Evolutionary conservation across 1,140 invertebrate genomes (phyloP), one percentile per base, ranked within the genome.

Genomic region (Ericerus pela): DNA sequence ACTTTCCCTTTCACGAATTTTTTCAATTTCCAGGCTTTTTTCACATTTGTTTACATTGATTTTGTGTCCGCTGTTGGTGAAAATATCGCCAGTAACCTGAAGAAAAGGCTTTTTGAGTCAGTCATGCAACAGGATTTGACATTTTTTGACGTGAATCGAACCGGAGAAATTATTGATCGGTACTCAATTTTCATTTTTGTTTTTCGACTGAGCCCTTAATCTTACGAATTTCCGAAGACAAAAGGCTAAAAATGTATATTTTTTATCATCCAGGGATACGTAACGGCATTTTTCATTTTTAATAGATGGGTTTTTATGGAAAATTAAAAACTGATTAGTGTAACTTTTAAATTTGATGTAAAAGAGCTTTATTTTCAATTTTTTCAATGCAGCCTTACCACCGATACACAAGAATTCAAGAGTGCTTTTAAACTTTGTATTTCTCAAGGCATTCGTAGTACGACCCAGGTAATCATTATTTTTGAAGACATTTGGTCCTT

Each of bases 401-500:
- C 82, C 60, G 93, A 97, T 75, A 83, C 96, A 18, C 93, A 96
- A 70, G 92, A 96, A 64, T 96, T 96, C 65, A 96, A 97, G 72
- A 92, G 90, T 63, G 86, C 86, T 3, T 96, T 96, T 66, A 96
- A 96, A 69, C 77, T 85, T 60, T 84, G 81, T 43, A 80, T 96
- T 56, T 88, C 91, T 3, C 88, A 92, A 68, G 92, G 93, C 1
- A 65, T 96, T 33, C 73, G 86, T 62, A 89, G 86, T 55, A 67
- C 76, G 14, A 84, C 88, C 11, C 91, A 95, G 18, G 64, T 72
- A 18, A 68, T 64, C 57, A 65, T 20, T 33, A 43, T 18, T 24
- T 36, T 33, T 33, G 8, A 33, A 30, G 20, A 29, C 11, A 41
- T 12, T 10, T 20, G n/a, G 37, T 11, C 8, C 38, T 8, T 11